A percentile compares a stretch with the other conserved stretches of the same genome.
phyloP scores from a whole-genome alignment of 2,113 vertebrate species.

The Sorex araneus region DNA sequence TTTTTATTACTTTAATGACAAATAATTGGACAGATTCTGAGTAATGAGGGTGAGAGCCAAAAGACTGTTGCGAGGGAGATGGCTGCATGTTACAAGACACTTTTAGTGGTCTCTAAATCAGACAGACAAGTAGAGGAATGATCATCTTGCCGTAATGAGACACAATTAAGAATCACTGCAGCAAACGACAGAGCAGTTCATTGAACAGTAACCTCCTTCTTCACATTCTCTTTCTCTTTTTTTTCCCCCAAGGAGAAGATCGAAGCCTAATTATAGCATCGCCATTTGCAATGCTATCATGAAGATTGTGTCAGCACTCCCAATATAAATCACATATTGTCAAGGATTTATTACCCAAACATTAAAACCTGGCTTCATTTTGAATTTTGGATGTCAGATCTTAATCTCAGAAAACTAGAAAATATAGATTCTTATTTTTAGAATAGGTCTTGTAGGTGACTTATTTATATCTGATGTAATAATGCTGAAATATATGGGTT shows the following conservation, averaged over 20 bases:
- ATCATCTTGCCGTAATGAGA: slow-evolving; percentile 92
- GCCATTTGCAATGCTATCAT: slow-evolving; percentile 86
- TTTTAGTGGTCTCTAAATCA: slow-evolving; percentile 94
- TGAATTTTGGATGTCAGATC: slow-evolving; percentile 78
- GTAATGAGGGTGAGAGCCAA: slow-evolving; percentile 92
- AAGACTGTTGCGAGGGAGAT: slow-evolving; percentile 90
- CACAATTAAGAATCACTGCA: slow-evolving; percentile 92
- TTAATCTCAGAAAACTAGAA: slow-evolving; percentile 57
- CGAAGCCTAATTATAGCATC: slow-evolving; percentile 91
- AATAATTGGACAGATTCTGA: slow-evolving; percentile 95
- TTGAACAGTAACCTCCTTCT: slow-evolving; percentile 91
- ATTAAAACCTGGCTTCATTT: slow-evolving; percentile 71
- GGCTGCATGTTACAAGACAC: slow-evolving; percentile 92
- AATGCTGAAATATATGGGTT: background rate
- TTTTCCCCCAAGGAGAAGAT: slow-evolving; percentile 88
- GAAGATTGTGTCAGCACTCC: slow-evolving; percentile 88
- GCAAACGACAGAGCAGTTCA: slow-evolving; percentile 92
- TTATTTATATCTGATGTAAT: background rate
- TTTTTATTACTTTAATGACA: slow-evolving; percentile 95
- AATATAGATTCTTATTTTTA: slow-evolving; percentile 53
- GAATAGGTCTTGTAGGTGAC: slow-evolving; percentile 4
- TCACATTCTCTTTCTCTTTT: slow-evolving; percentile 70
- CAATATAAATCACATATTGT: slow-evolving; percentile 86
- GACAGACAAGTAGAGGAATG: slow-evolving; percentile 94
- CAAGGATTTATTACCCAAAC: slow-evolving; percentile 80